Conservation (phyloP, 2,888 invertebrate species). For the Agapetus fuscipes region DNA sequence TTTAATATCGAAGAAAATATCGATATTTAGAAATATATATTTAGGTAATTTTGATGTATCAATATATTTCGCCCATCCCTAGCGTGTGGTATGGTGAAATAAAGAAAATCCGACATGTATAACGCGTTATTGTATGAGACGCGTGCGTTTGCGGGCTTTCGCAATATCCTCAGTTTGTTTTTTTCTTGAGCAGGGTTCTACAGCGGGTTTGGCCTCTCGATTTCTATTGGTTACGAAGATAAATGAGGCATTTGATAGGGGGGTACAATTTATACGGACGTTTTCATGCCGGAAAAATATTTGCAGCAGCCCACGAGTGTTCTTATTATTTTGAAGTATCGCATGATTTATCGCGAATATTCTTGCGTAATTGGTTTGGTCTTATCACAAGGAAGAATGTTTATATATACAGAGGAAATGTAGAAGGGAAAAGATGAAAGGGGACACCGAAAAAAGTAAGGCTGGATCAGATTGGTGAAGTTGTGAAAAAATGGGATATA, state of each 20-base stretch:
- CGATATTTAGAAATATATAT: no score
- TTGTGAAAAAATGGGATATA: no score
- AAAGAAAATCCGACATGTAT: conserved; percentile 13
- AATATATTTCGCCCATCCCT: no score
- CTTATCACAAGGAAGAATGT: no score
- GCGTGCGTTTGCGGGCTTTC: conserved; percentile 10
- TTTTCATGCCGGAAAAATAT: conserved; percentile 18
- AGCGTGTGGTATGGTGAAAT: conserved; percentile 10
- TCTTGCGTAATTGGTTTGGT: no score
- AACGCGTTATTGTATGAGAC: no score
- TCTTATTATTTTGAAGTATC: conserved; percentile 19
- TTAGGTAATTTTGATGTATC: no score
- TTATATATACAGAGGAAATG: no score
- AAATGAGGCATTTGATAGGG: conserved; percentile 21
- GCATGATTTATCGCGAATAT: conserved; percentile 16
- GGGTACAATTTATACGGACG: conserved; percentile 16
- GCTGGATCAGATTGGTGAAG: no score
- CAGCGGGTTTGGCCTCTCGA: conserved; percentile 21
- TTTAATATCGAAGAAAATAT: no score
- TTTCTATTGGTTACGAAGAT: conserved; percentile 22
- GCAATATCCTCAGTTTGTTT: conserved; percentile 15
- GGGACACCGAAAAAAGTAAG: no score
- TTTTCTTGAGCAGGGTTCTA: conserved; percentile 19
- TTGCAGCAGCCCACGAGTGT: conserved; percentile 10
- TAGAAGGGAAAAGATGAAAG: no score